These are phyloP conservation scores for Ophion ellenae DNA, from an alignment of 2,888 invertebrate species.

Conservation along the genomic window DNA sequence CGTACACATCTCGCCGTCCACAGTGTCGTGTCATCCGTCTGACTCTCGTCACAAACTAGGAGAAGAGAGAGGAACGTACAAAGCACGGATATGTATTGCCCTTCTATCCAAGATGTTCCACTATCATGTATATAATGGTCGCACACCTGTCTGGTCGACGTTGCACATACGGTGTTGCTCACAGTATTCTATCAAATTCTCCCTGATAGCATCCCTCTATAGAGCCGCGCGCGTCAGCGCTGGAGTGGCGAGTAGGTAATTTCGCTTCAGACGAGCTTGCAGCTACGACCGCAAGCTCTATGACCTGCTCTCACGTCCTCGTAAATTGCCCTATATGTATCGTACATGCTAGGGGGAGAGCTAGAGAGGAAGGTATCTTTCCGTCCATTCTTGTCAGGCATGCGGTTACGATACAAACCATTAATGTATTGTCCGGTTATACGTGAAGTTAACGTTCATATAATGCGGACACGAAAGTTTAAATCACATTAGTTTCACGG, in stretches of 20 bases:
- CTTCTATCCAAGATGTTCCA: constrained; percentile 24
- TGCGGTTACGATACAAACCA: constrained; percentile 32
- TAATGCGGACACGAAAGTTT: constrained; percentile 3
- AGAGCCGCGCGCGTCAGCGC: constrained; percentile 18
- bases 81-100: constrained; percentile 27
- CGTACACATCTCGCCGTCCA: constrained; percentile 15
- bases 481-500: background rate
- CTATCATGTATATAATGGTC: background rate
- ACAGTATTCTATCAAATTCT: constrained; percentile 51
- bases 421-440: constrained; percentile 12
- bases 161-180: constrained; percentile 24
- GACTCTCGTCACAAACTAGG: constrained; percentile 37
- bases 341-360: background rate
- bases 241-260: constrained; percentile 53
- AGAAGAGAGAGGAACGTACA: background rate
- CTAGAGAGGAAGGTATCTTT: constrained; percentile 23
- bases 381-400: constrained; percentile 22
- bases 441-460: constrained; percentile 2
- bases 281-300: constrained; percentile 44
- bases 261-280: constrained; percentile 48
- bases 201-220: constrained; percentile 27
- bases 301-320: constrained; percentile 42
- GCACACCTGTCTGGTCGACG: constrained; percentile 1
- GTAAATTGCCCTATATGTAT: constrained; percentile 51
- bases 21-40: constrained; percentile 46